Percentiles rank a stretch among this genome's conserved stretches.
Conservation (phyloP, 30 jellyfish, hydroid and myxozoan species). For the Sanderia malayensis region DNA sequence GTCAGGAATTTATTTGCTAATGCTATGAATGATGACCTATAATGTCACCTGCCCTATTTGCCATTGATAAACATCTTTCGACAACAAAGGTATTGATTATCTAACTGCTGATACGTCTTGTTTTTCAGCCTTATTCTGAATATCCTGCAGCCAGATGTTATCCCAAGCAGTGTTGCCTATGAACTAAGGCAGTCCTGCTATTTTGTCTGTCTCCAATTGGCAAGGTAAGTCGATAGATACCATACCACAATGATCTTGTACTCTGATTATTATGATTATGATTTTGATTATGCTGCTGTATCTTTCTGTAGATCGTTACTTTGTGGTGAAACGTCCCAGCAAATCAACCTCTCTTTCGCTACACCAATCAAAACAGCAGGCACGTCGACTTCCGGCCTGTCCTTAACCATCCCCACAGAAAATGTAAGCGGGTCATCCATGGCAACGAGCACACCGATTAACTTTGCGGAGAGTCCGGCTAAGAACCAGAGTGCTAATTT, state of each 20-base stretch:
- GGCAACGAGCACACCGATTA: slow-evolving; percentile 95
- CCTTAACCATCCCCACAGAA: slow-evolving; percentile 30
- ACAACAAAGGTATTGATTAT: too few species aligned
- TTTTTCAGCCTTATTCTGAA: slow-evolving; percentile 58
- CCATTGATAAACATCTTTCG: too few species aligned
- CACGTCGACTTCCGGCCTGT: slow-evolving; percentile 27
- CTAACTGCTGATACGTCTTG: too few species aligned
- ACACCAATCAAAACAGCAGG: slow-evolving; percentile 47
- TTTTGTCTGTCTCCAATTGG: slow-evolving; percentile 80
- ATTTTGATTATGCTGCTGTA: too few species aligned
- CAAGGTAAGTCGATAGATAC: too few species aligned
- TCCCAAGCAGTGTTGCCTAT: slow-evolving; percentile 89
- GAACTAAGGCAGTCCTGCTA: slow-evolving; percentile 94
- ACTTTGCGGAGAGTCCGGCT: slow-evolving; percentile 57
- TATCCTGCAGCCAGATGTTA: slow-evolving; percentile 81
- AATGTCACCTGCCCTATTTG: too few species aligned
- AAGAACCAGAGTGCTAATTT: slow-evolving; percentile 39
- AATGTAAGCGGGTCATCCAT: slow-evolving; percentile 47
- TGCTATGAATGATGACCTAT: too few species aligned
- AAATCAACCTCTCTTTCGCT: slow-evolving; percentile 41
- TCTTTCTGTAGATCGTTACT: slow-evolving; percentile 58
- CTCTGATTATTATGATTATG: too few species aligned
- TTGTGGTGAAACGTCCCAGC: slow-evolving; percentile 79
- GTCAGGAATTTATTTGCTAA: too few species aligned
- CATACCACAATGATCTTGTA: too few species aligned